Evolutionary conservation across 1,140 invertebrate species (phyloP).

Genomic region (Ceratosolen solmsi): DNA sequence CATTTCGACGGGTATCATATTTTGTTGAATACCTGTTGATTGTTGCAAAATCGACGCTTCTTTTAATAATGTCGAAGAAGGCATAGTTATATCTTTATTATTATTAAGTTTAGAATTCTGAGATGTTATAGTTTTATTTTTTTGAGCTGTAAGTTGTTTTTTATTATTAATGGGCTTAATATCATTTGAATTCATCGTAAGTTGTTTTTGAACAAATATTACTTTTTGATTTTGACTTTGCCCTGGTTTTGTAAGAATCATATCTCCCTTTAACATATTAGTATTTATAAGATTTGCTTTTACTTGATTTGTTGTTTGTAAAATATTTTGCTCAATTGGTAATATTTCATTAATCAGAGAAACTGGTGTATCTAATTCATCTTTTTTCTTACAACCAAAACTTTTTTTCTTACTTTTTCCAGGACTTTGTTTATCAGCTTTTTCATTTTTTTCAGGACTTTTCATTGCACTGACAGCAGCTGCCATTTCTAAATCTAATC

Average conservation of each 20-base stretch:
- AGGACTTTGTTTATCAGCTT: constrained; percentile 54
- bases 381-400: constrained; percentile 61
- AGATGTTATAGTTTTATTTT: constrained; percentile 59
- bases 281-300: constrained; percentile 69
- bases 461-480: constrained; percentile 72
- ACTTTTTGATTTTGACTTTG: constrained; percentile 66
- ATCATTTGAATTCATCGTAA: constrained; percentile 65
- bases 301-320: constrained; percentile 70
- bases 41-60: constrained; percentile 9
- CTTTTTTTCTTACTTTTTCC: constrained; percentile 62
- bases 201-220: constrained; percentile 67
- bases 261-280: constrained; percentile 71
- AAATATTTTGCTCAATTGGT: constrained; percentile 57
- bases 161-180: constrained; percentile 60
- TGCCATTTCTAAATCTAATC: constrained; percentile 72
- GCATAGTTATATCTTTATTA: constrained; percentile 62
- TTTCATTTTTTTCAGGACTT: constrained; percentile 66
- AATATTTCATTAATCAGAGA: constrained; percentile 42
- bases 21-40: constrained; percentile 39
- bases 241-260: constrained; percentile 69
- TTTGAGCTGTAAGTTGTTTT: constrained; percentile 61
- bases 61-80: constrained; percentile 51
- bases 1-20: constrained; percentile 40
- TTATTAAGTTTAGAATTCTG: constrained; percentile 56
- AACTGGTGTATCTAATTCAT: constrained; percentile 57